phyloP scores from a whole-genome alignment of 2,888 invertebrate species.

The Drosophila koepferae region DNA sequence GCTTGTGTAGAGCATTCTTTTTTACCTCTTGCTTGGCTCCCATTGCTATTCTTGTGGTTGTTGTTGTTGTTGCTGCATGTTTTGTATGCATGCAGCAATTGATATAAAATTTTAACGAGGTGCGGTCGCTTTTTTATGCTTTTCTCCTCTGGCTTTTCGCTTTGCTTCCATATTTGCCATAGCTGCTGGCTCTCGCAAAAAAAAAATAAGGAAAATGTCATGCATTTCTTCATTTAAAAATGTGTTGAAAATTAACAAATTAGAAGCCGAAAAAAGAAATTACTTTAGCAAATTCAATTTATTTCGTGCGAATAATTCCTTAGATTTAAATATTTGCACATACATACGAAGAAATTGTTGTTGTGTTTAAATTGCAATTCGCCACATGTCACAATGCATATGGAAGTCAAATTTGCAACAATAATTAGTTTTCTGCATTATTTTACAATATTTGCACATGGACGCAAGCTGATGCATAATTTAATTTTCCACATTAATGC shows the following conservation, averaged over 20 bases:
- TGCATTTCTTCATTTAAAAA: slow-evolving; percentile 48
- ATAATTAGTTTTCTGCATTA: slow-evolving; percentile 40
- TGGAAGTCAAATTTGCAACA: not conserved
- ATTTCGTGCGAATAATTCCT: not conserved
- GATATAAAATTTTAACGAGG: slow-evolving; percentile 74
- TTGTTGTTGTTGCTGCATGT: slow-evolving; percentile 19
- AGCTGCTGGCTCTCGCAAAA: slow-evolving; percentile 20
- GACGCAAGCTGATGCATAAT: slow-evolving; percentile 37
- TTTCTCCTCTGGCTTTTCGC: slow-evolving; percentile 14
- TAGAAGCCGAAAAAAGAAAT: not conserved
- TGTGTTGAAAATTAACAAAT: slow-evolving; percentile 18
- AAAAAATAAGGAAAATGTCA: slow-evolving; percentile 57
- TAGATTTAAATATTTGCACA: not conserved
- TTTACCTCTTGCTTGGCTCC: slow-evolving; percentile 23
- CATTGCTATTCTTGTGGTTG: slow-evolving; percentile 14
- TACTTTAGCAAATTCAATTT: not conserved
- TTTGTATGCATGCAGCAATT: slow-evolving; percentile 57
- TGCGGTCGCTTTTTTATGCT: slow-evolving; percentile 55
- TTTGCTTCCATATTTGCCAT: slow-evolving; percentile 24
- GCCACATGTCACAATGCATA: not conserved
- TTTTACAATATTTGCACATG: slow-evolving; percentile 34
- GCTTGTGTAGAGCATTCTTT: slow-evolving; percentile 27
- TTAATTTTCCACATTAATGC: slow-evolving; percentile 50
- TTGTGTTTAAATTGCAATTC: not conserved
- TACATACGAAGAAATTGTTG: not conserved